Evolutionary conservation across 2,797 vertebrate species (phyloP), one percentile per base, ranked within the genome.

Genomic region (Hoplostethus mediterraneus): DNA sequence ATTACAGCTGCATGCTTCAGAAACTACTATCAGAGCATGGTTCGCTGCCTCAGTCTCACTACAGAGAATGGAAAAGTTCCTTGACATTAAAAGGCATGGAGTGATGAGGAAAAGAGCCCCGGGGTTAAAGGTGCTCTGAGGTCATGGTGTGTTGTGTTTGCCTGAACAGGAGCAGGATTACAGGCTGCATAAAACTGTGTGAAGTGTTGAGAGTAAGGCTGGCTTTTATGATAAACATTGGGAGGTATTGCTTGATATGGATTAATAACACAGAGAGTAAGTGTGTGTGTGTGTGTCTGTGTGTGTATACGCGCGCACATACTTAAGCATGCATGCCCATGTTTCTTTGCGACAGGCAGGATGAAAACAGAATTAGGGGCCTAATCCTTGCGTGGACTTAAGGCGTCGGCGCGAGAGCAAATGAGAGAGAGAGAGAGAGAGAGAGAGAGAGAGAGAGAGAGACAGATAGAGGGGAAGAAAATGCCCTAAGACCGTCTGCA

Each of bases 351-450:
- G 59, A 82, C 72, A 82, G 87, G 66, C 54, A 30, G 66, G 80
- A 90, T 89, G 79, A 91, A 88, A 90, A 86, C 63, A 75, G 82
- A 88, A 92, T 92, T 85, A 91, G 57, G 77, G 31, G 42, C 80
- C 65, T 90, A 88, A 92, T 90, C 83, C 83, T 80, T 25, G 74
- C n/a, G n/a, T 75, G 83, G 89, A 90, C 67, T 88, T 83, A 75
- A 84, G 83, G 83, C 74, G 40, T 76, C 55, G 33, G 68, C n/a
- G 33, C 77, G 17, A 60, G 52, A 85, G 82, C 73, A 86, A 86
- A 91, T 87, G 69, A 83, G 63, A 84, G 56, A 53, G 65, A 67
- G 76, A 0, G 28, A 57, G 75, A 21, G 63, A 40, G 17, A 59
- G 16, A 42, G 30, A 45, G 53, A 48, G 63, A 68, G 66, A 10